phyloP scores from a whole-genome alignment of 2,113 vertebrate genomes.

The Syngnathus typhle region DNA sequence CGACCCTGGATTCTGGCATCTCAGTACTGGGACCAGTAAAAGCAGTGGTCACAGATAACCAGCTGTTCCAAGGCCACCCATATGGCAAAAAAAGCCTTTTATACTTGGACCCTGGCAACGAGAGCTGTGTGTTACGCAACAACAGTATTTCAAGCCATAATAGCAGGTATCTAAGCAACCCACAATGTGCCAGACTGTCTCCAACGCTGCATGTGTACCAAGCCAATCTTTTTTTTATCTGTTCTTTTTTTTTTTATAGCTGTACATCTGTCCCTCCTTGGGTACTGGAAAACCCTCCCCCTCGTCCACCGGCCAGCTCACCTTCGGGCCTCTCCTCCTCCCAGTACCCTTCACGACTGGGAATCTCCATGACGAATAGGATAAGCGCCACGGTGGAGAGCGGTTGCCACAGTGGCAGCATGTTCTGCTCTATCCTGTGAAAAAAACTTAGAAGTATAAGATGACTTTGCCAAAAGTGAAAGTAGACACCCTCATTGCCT shows the following conservation, averaged over 20 bases:
- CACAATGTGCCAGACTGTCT: background rate
- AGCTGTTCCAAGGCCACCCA: constrained; percentile 81
- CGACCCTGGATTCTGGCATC: constrained; percentile 76
- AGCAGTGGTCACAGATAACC: constrained; percentile 82
- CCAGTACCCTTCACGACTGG: constrained; percentile 62
- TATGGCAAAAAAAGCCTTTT: constrained; percentile 73
- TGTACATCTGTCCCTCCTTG: constrained; percentile 49
- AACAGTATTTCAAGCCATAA: constrained; percentile 76
- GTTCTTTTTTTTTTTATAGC: constrained; percentile 23
- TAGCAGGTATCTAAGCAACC: constrained; percentile 51
- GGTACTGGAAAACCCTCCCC: constrained; percentile 76
- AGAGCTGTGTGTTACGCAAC: constrained; percentile 75
- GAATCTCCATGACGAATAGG: constrained; percentile 74
- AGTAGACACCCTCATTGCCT: background rate
- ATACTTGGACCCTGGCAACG: constrained; percentile 65
- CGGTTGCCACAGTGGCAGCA: constrained; percentile 78
- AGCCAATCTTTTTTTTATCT: background rate
- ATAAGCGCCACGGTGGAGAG: constrained; percentile 79
- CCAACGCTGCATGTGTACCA: background rate
- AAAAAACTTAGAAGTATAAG: constrained; percentile 2
- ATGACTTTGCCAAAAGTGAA: background rate
- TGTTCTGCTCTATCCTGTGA: constrained; percentile 83
- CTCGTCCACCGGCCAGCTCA: constrained; percentile 71
- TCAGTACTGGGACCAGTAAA: constrained; percentile 76
- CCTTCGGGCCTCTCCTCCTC: constrained; percentile 55